These are phyloP conservation scores for Mesoclemmys tuberculata DNA, from an alignment of 2,113 vertebrate species.

Conservation along the genomic window DNA sequence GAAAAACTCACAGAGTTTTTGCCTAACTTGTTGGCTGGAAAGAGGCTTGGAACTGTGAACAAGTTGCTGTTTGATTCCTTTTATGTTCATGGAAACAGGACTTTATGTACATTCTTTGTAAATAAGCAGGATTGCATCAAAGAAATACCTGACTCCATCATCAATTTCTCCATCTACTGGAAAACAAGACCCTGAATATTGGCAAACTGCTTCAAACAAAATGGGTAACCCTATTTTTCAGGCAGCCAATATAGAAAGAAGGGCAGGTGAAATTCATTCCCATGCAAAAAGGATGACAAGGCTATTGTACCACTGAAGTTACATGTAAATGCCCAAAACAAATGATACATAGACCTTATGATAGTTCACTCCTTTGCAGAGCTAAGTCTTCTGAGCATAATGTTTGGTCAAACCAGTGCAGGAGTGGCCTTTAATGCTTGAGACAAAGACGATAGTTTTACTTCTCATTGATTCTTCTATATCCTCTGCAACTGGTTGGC, in stretches of 20 bases:
- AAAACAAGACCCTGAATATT: not conserved
- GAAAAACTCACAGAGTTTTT: not conserved
- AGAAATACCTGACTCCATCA: not conserved
- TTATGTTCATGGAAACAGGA: not conserved
- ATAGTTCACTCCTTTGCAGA: not conserved
- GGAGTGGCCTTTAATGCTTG: not conserved
- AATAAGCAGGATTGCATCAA: not conserved
- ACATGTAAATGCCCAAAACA: not conserved
- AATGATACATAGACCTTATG: fast-evolving
- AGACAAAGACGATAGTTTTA: not conserved
- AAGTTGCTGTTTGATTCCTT: not conserved
- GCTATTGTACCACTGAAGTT: not conserved
- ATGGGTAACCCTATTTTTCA: not conserved
- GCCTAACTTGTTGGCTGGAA: not conserved
- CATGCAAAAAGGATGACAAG: not conserved
- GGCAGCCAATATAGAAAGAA: not conserved
- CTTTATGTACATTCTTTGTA: not conserved
- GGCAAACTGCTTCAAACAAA: fast-evolving
- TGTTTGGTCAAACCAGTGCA: not conserved
- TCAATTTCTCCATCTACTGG: not conserved
- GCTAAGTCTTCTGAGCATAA: fast-evolving
- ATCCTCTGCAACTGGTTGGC: not conserved
- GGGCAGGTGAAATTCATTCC: not conserved
- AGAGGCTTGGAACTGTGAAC: not conserved
- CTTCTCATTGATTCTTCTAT: not conserved